Evolutionary conservation across 2,113 vertebrate species (phyloP).

Genomic region (Athene cunicularia): DNA sequence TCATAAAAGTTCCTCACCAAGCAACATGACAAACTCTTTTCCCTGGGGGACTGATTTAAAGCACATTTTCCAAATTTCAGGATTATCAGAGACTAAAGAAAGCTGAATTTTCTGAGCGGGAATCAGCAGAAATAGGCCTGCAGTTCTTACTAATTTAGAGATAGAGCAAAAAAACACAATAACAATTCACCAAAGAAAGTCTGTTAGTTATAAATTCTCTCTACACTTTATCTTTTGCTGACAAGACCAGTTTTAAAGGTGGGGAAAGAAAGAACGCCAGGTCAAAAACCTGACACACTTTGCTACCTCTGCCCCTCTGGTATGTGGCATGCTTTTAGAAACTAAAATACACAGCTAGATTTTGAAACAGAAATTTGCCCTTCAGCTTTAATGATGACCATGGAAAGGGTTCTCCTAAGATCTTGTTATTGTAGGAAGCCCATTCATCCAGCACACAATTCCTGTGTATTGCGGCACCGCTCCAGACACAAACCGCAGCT

Average conservation of each 20-base stretch:
- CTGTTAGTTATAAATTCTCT: conserved; percentile 11
- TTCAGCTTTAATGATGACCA: not conserved
- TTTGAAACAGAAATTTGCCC: not conserved
- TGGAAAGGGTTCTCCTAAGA: not conserved
- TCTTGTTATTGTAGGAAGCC: not conserved
- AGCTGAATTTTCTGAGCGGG: not conserved
- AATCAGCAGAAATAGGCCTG: conserved; percentile 16
- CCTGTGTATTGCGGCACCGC: not conserved
- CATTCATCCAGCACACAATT: not conserved
- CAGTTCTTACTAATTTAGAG: not conserved
- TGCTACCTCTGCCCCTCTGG: not conserved
- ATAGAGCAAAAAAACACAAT: not conserved
- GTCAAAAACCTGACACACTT: not conserved
- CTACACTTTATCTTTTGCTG: not conserved
- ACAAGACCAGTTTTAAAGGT: not conserved
- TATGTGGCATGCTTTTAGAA: not conserved
- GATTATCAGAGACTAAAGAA: not conserved
- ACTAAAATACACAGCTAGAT: not conserved
- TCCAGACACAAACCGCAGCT: not conserved
- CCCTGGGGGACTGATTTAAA: conserved; percentile 67
- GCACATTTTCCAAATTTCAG: conserved; percentile 1
- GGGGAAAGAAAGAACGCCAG: not conserved
- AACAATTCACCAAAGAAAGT: not conserved
- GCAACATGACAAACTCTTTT: conserved; percentile 78
- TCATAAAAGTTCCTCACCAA: conserved; percentile 78